These are phyloP conservation scores for Pissodes strobi DNA, from an alignment of 1,140 invertebrate genomes.

Conservation along the genomic window DNA sequence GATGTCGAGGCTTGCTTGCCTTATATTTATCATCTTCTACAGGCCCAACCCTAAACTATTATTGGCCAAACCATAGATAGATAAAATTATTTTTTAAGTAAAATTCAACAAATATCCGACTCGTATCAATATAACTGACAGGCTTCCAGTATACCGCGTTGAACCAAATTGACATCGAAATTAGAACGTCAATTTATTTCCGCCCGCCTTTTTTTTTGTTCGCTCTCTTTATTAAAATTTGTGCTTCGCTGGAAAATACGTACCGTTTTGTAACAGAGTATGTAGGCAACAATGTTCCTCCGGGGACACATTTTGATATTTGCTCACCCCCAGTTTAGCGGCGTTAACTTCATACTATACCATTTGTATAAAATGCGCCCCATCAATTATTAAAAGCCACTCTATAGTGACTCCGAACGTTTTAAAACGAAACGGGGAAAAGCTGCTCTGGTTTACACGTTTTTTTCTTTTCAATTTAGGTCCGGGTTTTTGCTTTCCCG, in stretches of 20 bases:
- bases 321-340: constrained; percentile 29
- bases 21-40: no score
- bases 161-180: not conserved
- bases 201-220: not conserved
- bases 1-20: no score
- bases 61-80: no score
- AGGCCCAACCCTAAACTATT: no score
- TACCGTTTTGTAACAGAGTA: not conserved
- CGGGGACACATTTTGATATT: constrained; percentile 31
- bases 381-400: constrained; percentile 31
- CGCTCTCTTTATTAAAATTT: constrained; percentile 17
- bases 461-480: no score
- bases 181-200: constrained; percentile 18
- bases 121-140: no score
- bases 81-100: no score
- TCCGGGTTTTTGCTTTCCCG: no score
- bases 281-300: constrained; percentile 18
- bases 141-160: no score
- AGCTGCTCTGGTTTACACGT: no score
- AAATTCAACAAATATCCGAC: no score
- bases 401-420: not conserved
- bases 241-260: constrained; percentile 1
- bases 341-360: constrained; percentile 31
- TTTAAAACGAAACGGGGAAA: not conserved
- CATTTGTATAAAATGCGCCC: constrained; percentile 34